Base-by-base conservation (phyloP, 2,113 vertebrate genomes). In the Oryzias woworae region DNA sequence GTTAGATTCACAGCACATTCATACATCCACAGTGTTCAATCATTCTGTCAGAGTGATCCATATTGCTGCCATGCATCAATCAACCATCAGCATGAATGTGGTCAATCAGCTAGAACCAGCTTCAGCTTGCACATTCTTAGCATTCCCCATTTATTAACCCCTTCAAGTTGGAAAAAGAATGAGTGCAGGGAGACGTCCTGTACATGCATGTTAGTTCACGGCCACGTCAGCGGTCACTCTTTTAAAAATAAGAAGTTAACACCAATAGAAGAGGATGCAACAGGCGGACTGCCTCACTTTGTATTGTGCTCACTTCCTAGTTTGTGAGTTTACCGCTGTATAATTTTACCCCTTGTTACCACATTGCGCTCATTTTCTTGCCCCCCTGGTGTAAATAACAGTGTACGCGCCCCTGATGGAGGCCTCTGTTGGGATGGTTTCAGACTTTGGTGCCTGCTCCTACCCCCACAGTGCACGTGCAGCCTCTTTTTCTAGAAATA, bases 61-160 rank as follows among this genome's bases (percentile, higher is more conserved):
- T 69, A 70, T 46, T 56, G 59, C 46, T 64, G 69, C 15, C 71
- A 67, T 4, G 31, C 70, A 71, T 84, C 83, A 82, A 69, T 84
- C 82, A 78, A 72, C 82, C 78, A 71, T 75, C 66, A 23, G 71
- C 22, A 45, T 66, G 68, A 75, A 82, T 69, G 78, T 50, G 44
- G 65, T 56, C 55, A 58, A 86, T 82, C 79, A 75, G 66, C 72
- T 64, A 15, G 0, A 58, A 58, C 67, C 55, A 45, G 69, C 65
- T 81, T 87, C 71, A 74, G 41, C 46, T 77, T 77, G 56, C 70
- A 83, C 76, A 75, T 82, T 53, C 78, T 80, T 70, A 48, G 55
- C 42, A 31, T 82, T 75, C 48, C 65, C 73, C 53, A 18, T 28
- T 69, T 64, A 70, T 78, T 69, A 75, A 71, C 61, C 65, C 62